Base-by-base conservation (phyloP, 2,888 invertebrate species). In the Nematopogon swammerdamellus region DNA sequence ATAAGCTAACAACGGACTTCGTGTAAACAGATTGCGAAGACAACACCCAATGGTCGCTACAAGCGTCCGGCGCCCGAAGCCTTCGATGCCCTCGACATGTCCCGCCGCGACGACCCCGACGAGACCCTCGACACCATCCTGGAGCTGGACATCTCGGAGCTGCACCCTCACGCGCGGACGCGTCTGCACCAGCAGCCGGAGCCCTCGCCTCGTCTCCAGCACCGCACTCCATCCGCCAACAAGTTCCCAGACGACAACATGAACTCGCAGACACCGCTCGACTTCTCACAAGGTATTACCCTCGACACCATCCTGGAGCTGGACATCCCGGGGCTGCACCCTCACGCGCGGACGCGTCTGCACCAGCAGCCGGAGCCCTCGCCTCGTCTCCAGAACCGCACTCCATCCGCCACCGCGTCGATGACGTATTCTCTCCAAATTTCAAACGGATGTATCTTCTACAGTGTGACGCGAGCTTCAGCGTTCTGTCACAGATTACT, bases 201-300 rank as follows among this genome's bases (percentile, higher is more conserved):
- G 59, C 48, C 56, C 60, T 30, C 57, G 59, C 4, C 50, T 52
- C 14, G 44, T 36, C n/a, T 18, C 19, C 14, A 29, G 50, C 10
- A 51, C 45, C 29, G 50, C 61, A 65, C 57, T 57, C 63, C 52
- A 6, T 67, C 71, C 16, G 67, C 63, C 60, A 60, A 57, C 54
- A 76, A 77, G 55, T 67, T 76, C 3, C 77, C 75, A 1, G 77
- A 79, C 59, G 76, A 74, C 54, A 79, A 79, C 58, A 79, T 79
- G 77, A 79, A 79, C 63, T 73, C 69, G 0, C 72, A 76, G 49
- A 56, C 25, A 8, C 5, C 25, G 4, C 25, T 4, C 25, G 5
- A 25, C 25, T 25, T 25, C 25, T 6, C 5, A 25, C 25, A 8
- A 8, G 25, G 25, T n/a, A n/a, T n/a, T n/a, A 70, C 73, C 2